Percentiles rank a stretch among this genome's conserved stretches.
Conservation (phyloP, 2,113 vertebrate species). For the Alethe castanea region DNA sequence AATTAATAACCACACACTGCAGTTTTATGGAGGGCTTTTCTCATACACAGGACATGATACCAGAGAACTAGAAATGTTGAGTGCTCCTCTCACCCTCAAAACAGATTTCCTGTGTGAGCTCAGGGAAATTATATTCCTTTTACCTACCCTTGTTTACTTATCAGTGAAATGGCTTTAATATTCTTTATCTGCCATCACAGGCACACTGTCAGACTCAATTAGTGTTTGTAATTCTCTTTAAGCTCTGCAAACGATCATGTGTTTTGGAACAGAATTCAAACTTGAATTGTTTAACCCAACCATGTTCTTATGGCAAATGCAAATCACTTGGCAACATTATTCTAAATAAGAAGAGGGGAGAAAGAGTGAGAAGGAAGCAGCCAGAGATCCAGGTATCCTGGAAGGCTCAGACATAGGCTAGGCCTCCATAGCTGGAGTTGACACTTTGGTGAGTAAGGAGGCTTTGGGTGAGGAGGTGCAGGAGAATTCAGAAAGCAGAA, state of each 20-base stretch:
- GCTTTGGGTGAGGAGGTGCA: neutral
- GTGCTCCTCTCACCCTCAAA: neutral
- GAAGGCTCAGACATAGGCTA: neutral
- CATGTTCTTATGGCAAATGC: neutral
- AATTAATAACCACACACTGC: conserved; percentile 28
- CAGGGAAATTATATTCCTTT: conserved; percentile 10
- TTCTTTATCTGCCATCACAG: conserved; percentile 21
- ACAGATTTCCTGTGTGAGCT: neutral
- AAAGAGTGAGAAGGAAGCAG: neutral
- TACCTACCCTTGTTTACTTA: conserved; percentile 37
- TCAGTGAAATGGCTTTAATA: conserved; percentile 31
- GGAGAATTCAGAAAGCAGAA: neutral
- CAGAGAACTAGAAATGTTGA: neutral
- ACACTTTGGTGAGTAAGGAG: neutral
- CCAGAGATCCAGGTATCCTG: neutral
- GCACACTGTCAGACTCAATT: neutral
- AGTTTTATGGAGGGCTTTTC: conserved; percentile 2
- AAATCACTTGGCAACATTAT: neutral
- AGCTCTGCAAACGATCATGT: conserved; percentile 16
- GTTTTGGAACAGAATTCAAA: conserved; percentile 42
- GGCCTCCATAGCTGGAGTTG: neutral
- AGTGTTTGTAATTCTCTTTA: conserved; percentile 38
- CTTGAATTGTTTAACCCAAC: conserved; percentile 2
- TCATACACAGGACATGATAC: neutral
- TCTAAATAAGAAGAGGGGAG: neutral